Evolutionary conservation across 2,797 vertebrate genomes (phyloP), one percentile per base, ranked within the genome.

Genomic region (Notolabrus celidotus): DNA sequence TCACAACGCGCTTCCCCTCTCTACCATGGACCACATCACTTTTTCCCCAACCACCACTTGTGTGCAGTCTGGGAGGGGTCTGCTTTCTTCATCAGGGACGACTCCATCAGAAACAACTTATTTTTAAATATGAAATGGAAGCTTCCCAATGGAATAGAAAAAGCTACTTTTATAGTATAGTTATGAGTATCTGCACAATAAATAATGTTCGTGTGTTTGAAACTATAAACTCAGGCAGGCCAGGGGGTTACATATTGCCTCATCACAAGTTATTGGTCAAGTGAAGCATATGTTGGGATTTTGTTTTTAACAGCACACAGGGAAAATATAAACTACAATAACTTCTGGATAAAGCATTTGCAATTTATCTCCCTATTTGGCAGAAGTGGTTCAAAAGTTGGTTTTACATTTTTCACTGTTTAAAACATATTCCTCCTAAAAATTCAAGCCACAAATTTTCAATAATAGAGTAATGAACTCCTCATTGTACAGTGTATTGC

Each of bases 1-100:
- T 27, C 42, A 43, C 2, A 12, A 43, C 20, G 14, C 19, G 11
- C 25, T 56, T 31, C 31, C 7, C 34, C 34, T 65, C 27, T 63
- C 41, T 71, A 27, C 54, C 33, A 10, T 9, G 3, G 29, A 56
- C 59, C 22, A 42, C 45, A 6, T 84, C 72, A 74, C 31, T 59
- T 42, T 82, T 76, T 56, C 80, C 80, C 20, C 7, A 15, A 34
- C 45, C 41, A 12, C 56, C 17, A n/a, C 7, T 17, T 16, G 9
- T 8, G 17, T 19, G 10, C n/a, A 33, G 11, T 10, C 36, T 61
- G 59, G 54, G n/a, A 55, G 22, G 33, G 33, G 25, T 36, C 58
- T 82, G 60, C 9, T 83, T 71, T 58, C 51, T 8, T 73, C 67
- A 65, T 83, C 39, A 71, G 55, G 46, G 66, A 71, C 9, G 1